Evolutionary conservation across 2,797 vertebrate genomes (phyloP).

Genomic region (Sebastes wilsoni): DNA sequence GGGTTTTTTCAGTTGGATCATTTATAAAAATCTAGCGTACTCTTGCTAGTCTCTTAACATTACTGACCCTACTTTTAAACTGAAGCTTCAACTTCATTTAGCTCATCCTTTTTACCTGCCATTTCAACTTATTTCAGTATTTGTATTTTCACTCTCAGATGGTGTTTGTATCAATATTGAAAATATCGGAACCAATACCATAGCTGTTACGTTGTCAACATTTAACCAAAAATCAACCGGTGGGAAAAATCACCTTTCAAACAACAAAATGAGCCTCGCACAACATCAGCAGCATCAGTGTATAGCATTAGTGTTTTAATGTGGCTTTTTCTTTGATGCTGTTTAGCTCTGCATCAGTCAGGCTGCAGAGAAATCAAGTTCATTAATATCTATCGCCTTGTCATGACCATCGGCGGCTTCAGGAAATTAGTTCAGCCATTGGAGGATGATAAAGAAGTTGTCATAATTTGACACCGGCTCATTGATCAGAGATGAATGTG

Average conservation of each 20-base stretch:
- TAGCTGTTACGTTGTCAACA: too few species aligned
- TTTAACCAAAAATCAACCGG: too few species aligned
- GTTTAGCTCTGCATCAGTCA: not conserved
- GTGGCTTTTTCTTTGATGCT: not conserved
- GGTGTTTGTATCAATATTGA: too few species aligned
- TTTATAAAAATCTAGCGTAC: too few species aligned
- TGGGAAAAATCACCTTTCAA: too few species aligned
- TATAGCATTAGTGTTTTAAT: not conserved
- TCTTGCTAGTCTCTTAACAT: too few species aligned
- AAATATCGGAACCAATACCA: too few species aligned
- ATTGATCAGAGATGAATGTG: slow-evolving; percentile 57
- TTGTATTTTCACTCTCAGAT: not conserved
- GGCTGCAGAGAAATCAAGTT: slow-evolving; percentile 2
- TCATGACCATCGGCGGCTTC: slow-evolving; percentile 13
- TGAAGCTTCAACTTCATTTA: not conserved
- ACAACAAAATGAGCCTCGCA: not conserved
- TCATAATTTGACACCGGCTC: slow-evolving; percentile 32
- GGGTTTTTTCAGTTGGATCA: too few species aligned
- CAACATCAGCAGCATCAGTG: not conserved
- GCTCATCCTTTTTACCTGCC: not conserved
- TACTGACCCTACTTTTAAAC: not conserved
- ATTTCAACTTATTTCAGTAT: not conserved
- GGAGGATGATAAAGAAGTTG: slow-evolving; percentile 27
- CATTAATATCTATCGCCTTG: slow-evolving; percentile 33
- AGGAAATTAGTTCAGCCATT: slow-evolving; percentile 42